A percentile compares a stretch with the other conserved stretches of the same genome.
Conservation (phyloP, 2,113 vertebrate species). For the Bos javanicus region DNA sequence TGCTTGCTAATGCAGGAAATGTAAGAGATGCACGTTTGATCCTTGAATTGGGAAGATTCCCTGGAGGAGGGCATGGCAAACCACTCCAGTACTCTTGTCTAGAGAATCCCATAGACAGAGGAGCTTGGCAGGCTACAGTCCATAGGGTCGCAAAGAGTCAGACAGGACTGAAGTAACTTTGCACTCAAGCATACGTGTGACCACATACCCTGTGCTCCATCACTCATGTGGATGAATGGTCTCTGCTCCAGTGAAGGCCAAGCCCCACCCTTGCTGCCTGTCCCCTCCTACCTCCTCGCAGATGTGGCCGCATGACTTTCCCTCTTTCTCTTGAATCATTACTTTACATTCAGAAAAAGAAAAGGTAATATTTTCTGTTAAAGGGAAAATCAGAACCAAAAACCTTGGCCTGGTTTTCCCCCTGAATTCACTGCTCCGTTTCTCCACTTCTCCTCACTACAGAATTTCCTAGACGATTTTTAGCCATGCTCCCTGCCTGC, state of each 20-base stretch:
- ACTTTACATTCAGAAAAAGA: neutral
- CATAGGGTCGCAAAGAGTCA: neutral
- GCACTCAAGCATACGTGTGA: neutral
- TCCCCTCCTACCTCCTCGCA: neutral
- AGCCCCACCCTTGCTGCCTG: neutral
- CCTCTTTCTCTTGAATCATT: neutral
- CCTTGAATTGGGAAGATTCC: neutral
- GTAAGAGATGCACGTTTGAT: neutral
- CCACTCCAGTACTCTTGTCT: neutral
- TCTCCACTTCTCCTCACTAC: neutral
- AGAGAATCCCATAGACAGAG: neutral
- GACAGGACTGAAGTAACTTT: neutral
- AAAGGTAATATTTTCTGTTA: neutral
- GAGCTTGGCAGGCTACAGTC: neutral
- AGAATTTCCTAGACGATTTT: neutral
- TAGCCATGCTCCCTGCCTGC: neutral
- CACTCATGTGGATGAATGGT: rapidly evolving
- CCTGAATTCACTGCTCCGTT: neutral
- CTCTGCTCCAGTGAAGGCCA: neutral
- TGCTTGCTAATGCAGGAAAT: neutral
- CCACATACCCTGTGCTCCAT: neutral
- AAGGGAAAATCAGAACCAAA: neutral
- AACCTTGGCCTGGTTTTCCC: neutral
- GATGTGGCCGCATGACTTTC: neutral
- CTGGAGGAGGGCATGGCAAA: neutral